Evolutionary conservation across 2,888 invertebrate species (phyloP), one percentile per base, ranked within the genome.

Genomic region (Prenolepis imparis): DNA sequence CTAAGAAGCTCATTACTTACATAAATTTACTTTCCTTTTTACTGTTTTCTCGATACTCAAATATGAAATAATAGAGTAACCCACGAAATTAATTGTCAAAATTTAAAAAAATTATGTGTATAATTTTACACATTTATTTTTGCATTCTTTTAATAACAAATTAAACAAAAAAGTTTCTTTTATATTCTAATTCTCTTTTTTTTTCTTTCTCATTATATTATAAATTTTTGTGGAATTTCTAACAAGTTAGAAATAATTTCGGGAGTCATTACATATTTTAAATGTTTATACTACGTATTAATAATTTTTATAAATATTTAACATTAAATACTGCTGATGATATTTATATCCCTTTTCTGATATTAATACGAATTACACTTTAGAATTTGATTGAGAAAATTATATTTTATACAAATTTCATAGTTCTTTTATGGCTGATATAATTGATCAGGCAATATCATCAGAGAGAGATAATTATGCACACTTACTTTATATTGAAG

Each of bases 341-440:
- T 55, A 39, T 39, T 55, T 21, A 24, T 39, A 24, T 0, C 3
- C 6, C 59, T 59, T 0, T 24, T 57, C 1, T 21, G 57, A 39
- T 57, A 57, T 11, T 18, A 21, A 70, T n/a, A 32, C 1, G 1
- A 52, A 8, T n/a, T 8, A n/a, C 8, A 52, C 2, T 18, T 15
- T 21, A 36, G 15, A 36, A 70, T 72, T 18, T 55, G 55, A 36
- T 55, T 72, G 15, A 36, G 36, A 36, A 32, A 72, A 36, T 36
- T 70, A 32, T 21, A 15, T 2, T 28, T n/a, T n/a, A 48, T 12
- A 32, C 3, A 48, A 28, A 48, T 52, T n/a, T 52, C 8, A 28
- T 15, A 12, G n/a, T n/a, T 68, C 32, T 6, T 3, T n/a, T 44
- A 9, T 28, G 0, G 8, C 15, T 41, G 15, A 3, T n/a, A 64